phyloP scores from a whole-genome alignment of 2,113 vertebrate genomes.

The Thryonomys swinderianus region DNA sequence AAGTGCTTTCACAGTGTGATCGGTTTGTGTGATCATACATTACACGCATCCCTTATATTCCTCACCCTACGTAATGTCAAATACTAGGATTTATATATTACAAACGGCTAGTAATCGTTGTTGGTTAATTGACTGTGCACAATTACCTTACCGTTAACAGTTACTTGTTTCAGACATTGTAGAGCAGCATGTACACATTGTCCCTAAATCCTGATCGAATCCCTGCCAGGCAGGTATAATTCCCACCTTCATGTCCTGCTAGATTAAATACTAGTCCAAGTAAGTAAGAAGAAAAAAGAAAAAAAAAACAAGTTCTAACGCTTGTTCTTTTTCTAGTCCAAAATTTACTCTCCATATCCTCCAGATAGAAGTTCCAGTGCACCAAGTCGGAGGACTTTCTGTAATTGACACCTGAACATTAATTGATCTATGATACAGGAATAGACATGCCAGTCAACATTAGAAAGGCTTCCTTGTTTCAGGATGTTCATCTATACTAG shows the following conservation, averaged over 20 bases:
- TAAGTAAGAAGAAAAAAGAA: background rate
- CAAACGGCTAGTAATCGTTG: background rate
- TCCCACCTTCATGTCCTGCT: background rate
- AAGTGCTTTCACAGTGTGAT: background rate
- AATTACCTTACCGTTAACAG: background rate
- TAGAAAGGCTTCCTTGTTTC: background rate
- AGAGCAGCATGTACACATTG: background rate
- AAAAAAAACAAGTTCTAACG: background rate
- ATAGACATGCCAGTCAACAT: background rate
- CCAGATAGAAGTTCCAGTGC: background rate
- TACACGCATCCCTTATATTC: background rate
- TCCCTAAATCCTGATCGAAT: background rate
- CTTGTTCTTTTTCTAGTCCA: background rate
- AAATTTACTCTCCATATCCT: conserved; percentile 13
- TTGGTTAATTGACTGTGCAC: background rate
- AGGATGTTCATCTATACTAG: background rate
- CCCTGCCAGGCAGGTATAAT: background rate
- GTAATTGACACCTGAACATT: background rate
- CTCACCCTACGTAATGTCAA: background rate
- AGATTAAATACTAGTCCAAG: background rate
- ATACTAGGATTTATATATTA: background rate
- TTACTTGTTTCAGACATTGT: background rate
- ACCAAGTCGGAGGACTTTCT: background rate
- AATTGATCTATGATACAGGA: background rate
- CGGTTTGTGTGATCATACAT: background rate